Evolutionary conservation across 2,797 vertebrate genomes (phyloP).

Genomic region (Falco naumanni): DNA sequence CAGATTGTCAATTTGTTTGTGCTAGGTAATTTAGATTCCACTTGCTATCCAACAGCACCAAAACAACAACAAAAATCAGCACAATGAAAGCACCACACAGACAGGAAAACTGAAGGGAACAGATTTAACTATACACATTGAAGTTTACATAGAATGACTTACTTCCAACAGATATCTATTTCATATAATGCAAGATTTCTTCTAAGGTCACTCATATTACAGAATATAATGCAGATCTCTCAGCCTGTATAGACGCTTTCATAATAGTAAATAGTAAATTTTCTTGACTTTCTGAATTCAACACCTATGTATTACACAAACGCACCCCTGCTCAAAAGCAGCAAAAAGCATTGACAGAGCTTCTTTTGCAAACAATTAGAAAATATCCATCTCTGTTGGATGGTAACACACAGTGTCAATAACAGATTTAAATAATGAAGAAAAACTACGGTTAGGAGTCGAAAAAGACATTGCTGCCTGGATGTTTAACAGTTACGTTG

Average conservation of each 20-base stretch:
- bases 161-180: neutral
- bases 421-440: neutral
- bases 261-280: neutral
- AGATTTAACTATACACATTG: neutral
- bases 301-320: neutral
- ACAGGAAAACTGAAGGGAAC: neutral
- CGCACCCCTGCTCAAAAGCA: neutral
- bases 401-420: neutral
- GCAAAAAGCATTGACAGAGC: neutral
- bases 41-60: neutral
- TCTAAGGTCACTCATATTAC: neutral
- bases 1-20: neutral
- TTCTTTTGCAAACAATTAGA: neutral
- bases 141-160: neutral
- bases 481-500: neutral
- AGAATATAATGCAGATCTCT: neutral
- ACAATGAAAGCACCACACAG: neutral
- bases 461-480: neutral
- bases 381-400: neutral
- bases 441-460: neutral
- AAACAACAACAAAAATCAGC: rapidly evolving
- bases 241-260: neutral
- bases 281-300: neutral
- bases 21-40: neutral
- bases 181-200: neutral